Evolutionary conservation across 2,797 vertebrate species (phyloP).

Genomic region (Hephaestus fuliginosus): DNA sequence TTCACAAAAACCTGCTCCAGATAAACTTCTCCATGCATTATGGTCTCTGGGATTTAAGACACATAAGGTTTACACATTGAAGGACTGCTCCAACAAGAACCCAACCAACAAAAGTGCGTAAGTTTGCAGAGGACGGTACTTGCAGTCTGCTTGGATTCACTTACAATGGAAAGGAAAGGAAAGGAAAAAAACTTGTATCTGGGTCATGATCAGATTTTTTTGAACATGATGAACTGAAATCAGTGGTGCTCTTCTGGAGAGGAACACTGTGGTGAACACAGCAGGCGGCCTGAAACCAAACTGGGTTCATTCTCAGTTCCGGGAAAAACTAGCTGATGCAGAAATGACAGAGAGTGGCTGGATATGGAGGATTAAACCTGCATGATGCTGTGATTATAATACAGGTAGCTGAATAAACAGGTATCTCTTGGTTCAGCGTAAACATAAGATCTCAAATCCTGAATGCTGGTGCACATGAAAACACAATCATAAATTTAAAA

Average conservation of each 20-base stretch:
- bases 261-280: too few species aligned
- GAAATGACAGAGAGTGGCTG: background rate
- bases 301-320: too few species aligned
- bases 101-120: too few species aligned
- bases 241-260: background rate
- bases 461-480: background rate
- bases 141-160: background rate
- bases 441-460: background rate
- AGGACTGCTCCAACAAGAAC: background rate
- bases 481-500: background rate
- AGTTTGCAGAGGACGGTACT: background rate
- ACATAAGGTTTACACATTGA: background rate
- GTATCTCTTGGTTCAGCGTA: background rate
- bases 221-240: too few species aligned
- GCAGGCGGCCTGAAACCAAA: too few species aligned
- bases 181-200: too few species aligned
- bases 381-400: background rate
- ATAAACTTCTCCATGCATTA: constrained; percentile 1
- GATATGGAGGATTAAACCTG: background rate
- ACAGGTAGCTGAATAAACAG: background rate
- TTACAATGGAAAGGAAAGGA: too few species aligned
- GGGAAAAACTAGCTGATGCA: background rate
- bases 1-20: background rate
- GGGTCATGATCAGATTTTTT: too few species aligned
- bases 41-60: background rate